A percentile compares a stretch with the other conserved stretches of the same genome.
phyloP scores from a whole-genome alignment of 2,888 invertebrate species.

The Thymelicus acteon region DNA sequence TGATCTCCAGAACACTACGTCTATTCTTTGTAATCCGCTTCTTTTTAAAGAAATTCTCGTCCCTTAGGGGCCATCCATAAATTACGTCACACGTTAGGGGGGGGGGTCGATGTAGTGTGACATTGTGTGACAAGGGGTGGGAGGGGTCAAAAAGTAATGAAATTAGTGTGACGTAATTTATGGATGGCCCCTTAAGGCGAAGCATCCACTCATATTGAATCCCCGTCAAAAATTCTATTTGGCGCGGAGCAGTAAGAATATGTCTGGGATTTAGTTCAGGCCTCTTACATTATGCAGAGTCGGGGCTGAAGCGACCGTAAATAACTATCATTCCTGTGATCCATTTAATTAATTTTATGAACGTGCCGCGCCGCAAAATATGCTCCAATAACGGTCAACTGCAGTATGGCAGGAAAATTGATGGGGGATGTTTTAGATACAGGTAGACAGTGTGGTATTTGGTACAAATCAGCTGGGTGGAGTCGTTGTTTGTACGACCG shows the following conservation, averaged over 20 bases:
- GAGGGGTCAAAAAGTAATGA: too few relatives aligned
- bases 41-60: too few relatives aligned
- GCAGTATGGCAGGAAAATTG: background rate
- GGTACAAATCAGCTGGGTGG: background rate
- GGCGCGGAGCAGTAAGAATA: conserved; percentile 38
- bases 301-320: conserved; percentile 29
- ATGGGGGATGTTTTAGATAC: background rate
- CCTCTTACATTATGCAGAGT: conserved; percentile 38
- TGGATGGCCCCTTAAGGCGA: background rate
- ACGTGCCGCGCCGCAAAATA: conserved; percentile 20
- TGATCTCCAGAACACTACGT: too few relatives aligned
- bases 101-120: too few relatives aligned
- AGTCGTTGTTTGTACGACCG: too few relatives aligned
- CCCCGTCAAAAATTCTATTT: conserved; percentile 39
- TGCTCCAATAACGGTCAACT: conserved; percentile 22
- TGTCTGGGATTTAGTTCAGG: conserved; percentile 37
- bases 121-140: too few relatives aligned
- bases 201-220: conserved; percentile 17
- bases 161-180: too few relatives aligned
- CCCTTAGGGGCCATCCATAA: too few relatives aligned
- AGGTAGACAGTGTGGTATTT: background rate
- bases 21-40: too few relatives aligned
- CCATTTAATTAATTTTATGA: conserved; percentile 35
- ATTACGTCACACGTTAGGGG: too few relatives aligned
- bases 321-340: conserved; percentile 39